Evolutionary conservation across 2,888 invertebrate species (phyloP).

Genomic region (Leptopterna dolabrata): DNA sequence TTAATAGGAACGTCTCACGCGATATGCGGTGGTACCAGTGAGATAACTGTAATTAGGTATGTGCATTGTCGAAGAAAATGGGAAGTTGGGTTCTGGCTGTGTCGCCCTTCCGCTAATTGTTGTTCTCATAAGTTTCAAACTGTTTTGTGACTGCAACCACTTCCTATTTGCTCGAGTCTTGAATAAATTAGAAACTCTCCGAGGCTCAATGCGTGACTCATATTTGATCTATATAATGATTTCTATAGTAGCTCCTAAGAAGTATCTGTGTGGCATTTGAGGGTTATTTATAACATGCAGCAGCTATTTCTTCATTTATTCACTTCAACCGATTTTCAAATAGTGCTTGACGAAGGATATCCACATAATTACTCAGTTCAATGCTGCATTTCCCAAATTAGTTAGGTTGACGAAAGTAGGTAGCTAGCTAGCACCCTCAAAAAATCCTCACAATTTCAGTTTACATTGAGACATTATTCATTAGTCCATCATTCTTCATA

Average conservation of each 20-base stretch:
- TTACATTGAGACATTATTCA: no score
- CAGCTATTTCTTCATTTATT: no score
- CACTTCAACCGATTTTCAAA: no score
- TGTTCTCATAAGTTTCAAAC: neutral
- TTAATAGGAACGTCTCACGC: conserved; percentile 30
- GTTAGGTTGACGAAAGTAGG: no score
- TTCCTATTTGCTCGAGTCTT: neutral
- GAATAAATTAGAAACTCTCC: neutral
- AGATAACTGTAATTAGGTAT: conserved; percentile 24
- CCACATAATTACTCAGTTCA: no score
- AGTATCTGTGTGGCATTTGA: no score
- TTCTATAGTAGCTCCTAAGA: neutral
- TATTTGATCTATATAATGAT: neutral
- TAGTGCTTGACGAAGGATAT: no score
- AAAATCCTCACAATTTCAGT: no score
- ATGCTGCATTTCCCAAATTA: no score
- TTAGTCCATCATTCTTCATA: no score
- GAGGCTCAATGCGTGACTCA: neutral
- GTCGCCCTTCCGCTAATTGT: neutral
- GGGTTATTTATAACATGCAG: no score
- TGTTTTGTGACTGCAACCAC: neutral
- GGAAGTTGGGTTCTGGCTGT: neutral
- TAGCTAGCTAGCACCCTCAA: no score
- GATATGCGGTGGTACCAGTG: neutral
- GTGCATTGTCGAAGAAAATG: neutral